A percentile compares a stretch with the other conserved stretches of the same genome.
Evolutionary conservation across 2,797 vertebrate species (phyloP).

Genomic region (Cottoperca gobio): DNA sequence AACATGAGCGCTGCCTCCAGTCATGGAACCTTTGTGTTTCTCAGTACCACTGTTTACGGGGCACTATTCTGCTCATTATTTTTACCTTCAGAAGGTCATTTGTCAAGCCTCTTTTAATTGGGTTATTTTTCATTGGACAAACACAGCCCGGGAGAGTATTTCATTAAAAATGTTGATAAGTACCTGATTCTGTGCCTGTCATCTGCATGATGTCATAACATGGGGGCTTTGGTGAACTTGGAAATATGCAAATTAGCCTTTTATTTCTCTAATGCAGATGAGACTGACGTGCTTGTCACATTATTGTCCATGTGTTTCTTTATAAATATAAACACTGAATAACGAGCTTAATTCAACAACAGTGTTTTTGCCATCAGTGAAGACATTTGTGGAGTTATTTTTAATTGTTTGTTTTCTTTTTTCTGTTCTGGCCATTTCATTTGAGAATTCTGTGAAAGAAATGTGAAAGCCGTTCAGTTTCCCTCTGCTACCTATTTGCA

Average conservation of each 20-base stretch:
- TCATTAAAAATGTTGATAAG: constrained; percentile 73
- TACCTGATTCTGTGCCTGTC: constrained; percentile 54
- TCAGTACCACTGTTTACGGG: constrained; percentile 59
- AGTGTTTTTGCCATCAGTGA: constrained; percentile 33
- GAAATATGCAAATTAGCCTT: constrained; percentile 31
- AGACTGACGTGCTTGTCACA: constrained; percentile 10
- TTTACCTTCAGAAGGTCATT: constrained; percentile 70
- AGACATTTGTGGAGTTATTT: constrained; percentile 24
- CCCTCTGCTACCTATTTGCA: constrained; percentile 71
- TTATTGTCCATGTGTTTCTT: constrained; percentile 7
- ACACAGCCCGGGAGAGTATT: constrained; percentile 59
- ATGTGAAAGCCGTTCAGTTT: constrained; percentile 63
- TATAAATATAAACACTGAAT: constrained; percentile 26
- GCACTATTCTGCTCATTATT: constrained; percentile 64
- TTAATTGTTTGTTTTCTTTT: constrained; percentile 55
- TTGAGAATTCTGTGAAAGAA: constrained; percentile 58
- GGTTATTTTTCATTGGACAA: constrained; percentile 73
- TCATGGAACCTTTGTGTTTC: constrained; percentile 60
- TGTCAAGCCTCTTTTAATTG: constrained; percentile 76
- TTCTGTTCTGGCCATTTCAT: constrained; percentile 50
- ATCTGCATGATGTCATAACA: constrained; percentile 40
- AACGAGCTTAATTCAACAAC: constrained; percentile 31
- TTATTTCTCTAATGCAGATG: constrained; percentile 41
- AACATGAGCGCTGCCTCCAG: constrained; percentile 41
- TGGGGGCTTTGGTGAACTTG: constrained; percentile 18